These are phyloP conservation scores for Napeogenes inachia DNA, from an alignment of 2,888 invertebrate species.

Conservation along the genomic window DNA sequence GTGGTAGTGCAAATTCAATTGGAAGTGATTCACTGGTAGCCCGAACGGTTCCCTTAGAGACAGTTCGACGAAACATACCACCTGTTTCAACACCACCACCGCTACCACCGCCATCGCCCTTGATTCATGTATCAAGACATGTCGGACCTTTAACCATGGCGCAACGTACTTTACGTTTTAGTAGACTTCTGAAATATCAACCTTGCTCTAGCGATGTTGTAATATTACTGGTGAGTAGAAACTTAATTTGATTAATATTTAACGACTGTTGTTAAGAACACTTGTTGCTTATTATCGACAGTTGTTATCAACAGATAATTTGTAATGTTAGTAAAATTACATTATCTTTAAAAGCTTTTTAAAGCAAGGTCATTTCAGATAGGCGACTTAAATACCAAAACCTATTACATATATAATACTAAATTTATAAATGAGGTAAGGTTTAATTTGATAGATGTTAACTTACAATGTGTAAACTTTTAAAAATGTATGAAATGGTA, in stretches of 20 bases:
- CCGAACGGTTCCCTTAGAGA: constrained; percentile 83
- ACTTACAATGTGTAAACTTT: no score
- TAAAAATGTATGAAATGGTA: no score
- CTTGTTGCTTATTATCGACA: background rate
- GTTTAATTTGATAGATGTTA: no score
- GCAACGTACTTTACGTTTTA: constrained; percentile 82
- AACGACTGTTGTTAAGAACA: no score
- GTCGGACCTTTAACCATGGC: constrained; percentile 81
- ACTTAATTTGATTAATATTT: constrained; percentile 1
- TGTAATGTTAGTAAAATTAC: constrained; percentile 8
- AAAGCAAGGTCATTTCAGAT: background rate
- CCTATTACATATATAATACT: background rate
- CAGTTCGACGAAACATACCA: constrained; percentile 75
- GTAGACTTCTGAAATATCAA: constrained; percentile 82
- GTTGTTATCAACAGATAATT: constrained; percentile 16
- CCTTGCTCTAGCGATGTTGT: constrained; percentile 73
- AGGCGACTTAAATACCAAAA: no score
- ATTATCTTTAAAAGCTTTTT: constrained; percentile 20
- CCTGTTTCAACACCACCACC: constrained; percentile 70
- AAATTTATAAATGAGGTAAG: no score
- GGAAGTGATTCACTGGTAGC: constrained; percentile 85
- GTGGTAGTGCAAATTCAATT: constrained; percentile 83
- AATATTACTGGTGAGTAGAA: constrained; percentile 62
- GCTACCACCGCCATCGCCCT: constrained; percentile 58
- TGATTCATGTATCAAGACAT: constrained; percentile 62